These are phyloP conservation scores for Chiroxiphia lanceolata DNA, from an alignment of 2,797 vertebrate genomes.

Conservation along the genomic window DNA sequence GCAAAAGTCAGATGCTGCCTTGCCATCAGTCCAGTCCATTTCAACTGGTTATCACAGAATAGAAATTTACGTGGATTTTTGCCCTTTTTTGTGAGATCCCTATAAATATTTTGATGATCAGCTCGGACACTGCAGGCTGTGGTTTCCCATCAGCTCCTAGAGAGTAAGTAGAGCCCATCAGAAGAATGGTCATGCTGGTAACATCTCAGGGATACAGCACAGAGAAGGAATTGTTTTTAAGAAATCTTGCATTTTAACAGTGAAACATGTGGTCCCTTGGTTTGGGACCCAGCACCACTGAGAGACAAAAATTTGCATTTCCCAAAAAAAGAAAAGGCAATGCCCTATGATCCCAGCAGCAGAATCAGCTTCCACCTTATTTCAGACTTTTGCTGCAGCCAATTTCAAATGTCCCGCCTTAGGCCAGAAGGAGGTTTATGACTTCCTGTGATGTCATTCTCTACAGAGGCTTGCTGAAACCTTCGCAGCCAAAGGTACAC, in stretches of 20 bases:
- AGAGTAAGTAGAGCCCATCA: neutral
- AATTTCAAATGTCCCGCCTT: neutral
- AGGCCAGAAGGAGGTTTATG: neutral
- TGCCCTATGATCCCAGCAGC: neutral
- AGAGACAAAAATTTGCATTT: neutral
- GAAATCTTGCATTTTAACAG: neutral
- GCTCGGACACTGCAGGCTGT: neutral
- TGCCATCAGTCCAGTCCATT: neutral
- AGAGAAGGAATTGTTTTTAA: neutral
- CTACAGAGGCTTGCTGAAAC: neutral
- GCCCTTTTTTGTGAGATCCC: neutral
- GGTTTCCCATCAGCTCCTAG: neutral
- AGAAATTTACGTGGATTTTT: neutral
- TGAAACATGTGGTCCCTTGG: rapidly evolving
- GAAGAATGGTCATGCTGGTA: neutral
- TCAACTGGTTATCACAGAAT: neutral
- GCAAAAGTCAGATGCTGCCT: neutral
- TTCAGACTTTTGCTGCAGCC: neutral
- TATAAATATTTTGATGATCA: neutral
- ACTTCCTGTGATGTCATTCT: neutral
- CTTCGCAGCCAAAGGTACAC: neutral
- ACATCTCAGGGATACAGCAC: neutral
- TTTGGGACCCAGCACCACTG: neutral
- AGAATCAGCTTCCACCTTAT: neutral
- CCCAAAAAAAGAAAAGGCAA: neutral